Evolutionary conservation across 2,113 vertebrate species (phyloP), one percentile per base, ranked within the genome.

Genomic region (Coreoperca whiteheadi): DNA sequence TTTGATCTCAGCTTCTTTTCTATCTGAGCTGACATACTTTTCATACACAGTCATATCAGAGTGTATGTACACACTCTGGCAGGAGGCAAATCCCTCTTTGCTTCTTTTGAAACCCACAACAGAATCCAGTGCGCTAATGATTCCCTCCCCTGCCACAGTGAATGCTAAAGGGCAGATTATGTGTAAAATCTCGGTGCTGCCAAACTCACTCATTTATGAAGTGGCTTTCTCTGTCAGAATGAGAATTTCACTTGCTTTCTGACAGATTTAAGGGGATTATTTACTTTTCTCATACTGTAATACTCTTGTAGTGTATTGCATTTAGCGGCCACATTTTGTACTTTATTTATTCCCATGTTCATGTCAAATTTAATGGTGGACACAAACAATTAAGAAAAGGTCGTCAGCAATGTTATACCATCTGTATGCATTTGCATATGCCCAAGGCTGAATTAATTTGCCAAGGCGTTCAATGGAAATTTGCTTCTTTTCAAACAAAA

Each of bases 1-100:
- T 74, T 85, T 85, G 79, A 85, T 74, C 77, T 46, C 68, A 18
- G 21, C 61, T 48, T 59, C 63, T 82, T 87, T 81, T 84, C 50
- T 76, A 41, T 68, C 56, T 68, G 71, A 57, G 76, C 75, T 46
- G 73, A 30, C 51, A 66, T 69, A 81, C 56, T 74, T 70, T 39
- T 34, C 39, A 1, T n/a, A 39, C 77, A 46, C 25, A 32, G 32
- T 81, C 39, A 14, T 61, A 64, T 80, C 68, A 57, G 67, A 77
- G 72, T 71, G 50, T 75, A 0, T 48, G 11, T 28, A 57, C 50
- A 25, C 57, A 34, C 37, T 46, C 48, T 53, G 25, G 71, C 67
- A 37, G 54, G 25, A 79, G 51, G 43, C 59, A 71, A 77, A 88
- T 69, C 75, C 77, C 10, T 77, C 28, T 59, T 63, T 43, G 57